Base-by-base conservation (phyloP, 2,888 invertebrate genomes). In the Venusia cambrica region DNA sequence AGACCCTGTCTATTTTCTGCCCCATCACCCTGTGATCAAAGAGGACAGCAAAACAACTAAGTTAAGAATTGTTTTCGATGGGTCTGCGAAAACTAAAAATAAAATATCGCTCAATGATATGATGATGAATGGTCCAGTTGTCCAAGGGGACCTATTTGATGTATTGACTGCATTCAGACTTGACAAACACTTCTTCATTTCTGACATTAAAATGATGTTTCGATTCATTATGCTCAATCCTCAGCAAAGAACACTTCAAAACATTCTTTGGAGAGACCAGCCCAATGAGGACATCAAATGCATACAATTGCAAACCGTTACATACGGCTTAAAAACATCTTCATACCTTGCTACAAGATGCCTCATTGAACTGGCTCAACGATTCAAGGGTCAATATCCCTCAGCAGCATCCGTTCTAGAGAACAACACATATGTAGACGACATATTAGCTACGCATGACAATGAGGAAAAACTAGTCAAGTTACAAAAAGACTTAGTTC, bases 61-160 rank as follows among this genome's bases (percentile, higher is more conserved):
- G n/a, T n/a, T n/a, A n/a, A n/a, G n/a, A n/a, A n/a, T n/a, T n/a
- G n/a, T n/a, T n/a, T n/a, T n/a, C n/a, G n/a, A n/a, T n/a, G n/a
- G n/a, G n/a, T n/a, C n/a, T n/a, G n/a, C n/a, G n/a, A n/a, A n/a
- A n/a, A n/a, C n/a, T n/a, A n/a, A n/a, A n/a, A n/a, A n/a, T n/a
- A n/a, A n/a, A n/a, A n/a, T n/a, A n/a, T n/a, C n/a, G n/a, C n/a
- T n/a, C n/a, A 48, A 48, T 40, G 33, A 45, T 16, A 13, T 48
- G n/a, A 17, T 40, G 6, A 9, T 48, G 15, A 48, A 48, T 40
- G 45, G 45, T 4, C 40, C 36, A 2, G 30, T 34, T 14, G 44
- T 49, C 1, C 44, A 49, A 19, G 37, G 16, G 1, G 45, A 45
- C 5, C 20, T 49, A 2, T 40, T 49, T 33, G 39, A 44, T 30